phyloP scores from a whole-genome alignment of 2,888 invertebrate genomes.

The Panopea generosa region DNA sequence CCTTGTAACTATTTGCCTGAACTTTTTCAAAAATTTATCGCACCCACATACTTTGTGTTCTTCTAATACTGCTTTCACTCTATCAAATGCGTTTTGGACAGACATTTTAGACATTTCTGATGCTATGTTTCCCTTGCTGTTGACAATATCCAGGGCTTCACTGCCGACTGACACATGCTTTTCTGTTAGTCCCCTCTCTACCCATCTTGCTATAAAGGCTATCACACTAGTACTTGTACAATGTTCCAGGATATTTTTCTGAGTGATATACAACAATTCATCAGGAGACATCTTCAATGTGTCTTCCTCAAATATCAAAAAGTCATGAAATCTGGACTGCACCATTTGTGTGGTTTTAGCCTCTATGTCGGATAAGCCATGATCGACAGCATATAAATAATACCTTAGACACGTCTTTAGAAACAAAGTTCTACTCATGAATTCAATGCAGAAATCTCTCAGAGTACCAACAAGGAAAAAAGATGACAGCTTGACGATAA shows the following conservation, averaged over 20 bases:
- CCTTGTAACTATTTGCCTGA: constrained; percentile 16
- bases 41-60: constrained; percentile 9
- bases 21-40: constrained; percentile 33
- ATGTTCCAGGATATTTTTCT: constrained; percentile 37
- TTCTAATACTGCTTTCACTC: constrained; percentile 9
- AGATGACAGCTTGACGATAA: constrained; percentile 51
- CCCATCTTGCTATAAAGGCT: constrained; percentile 50
- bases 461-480: constrained; percentile 50
- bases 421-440: constrained; percentile 37
- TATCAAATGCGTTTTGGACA: not conserved
- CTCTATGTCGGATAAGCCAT: constrained; percentile 45
- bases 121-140: constrained; percentile 13
- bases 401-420: constrained; percentile 48
- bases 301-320: constrained; percentile 40
- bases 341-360: constrained; percentile 38
- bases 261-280: constrained; percentile 33
- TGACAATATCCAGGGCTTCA: constrained; percentile 26
- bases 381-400: constrained; percentile 42
- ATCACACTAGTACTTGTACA: constrained; percentile 37
- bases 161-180: constrained; percentile 35
- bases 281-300: constrained; percentile 40
- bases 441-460: constrained; percentile 38
- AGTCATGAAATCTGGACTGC: constrained; percentile 52
- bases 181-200: constrained; percentile 37
- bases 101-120: not conserved